Evolutionary conservation across 1,140 invertebrate species (phyloP), one percentile per base, ranked within the genome.

Genomic region (Phymorhynchus buccinoides): DNA sequence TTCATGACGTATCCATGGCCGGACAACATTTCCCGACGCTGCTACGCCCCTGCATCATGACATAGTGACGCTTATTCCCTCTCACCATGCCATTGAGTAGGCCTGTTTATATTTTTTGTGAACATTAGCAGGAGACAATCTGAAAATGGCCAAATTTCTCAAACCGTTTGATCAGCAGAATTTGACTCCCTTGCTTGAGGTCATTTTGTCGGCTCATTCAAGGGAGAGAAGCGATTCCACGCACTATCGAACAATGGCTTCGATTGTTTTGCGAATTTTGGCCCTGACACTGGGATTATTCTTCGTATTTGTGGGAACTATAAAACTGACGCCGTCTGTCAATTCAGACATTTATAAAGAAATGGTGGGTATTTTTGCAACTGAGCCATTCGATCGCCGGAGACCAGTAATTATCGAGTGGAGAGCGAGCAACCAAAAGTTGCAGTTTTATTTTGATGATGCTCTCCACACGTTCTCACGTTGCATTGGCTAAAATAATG

Each of bases 271-370:
- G 82, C 97, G 96, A 93, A 97, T 97, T 92, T 94, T 99, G 84
- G 98, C 97, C 18, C 94, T 99, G 86, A 95, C 98, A 44, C 94
- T 99, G 88, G 98, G 98, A 80, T 95, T 99, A 87, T 99, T 99
- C 94, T 99, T 99, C 93, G 96, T 99, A 89, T 98, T 99, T 93
- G 96, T 98, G 85, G 98, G 98, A 75, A 96, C 96, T 35, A 96
- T 98, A 90, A 99, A 99, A 95, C 94, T 99, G 80, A 97, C 97
- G 85, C 97, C 97, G 86, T 95, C 96, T 87, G 96, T 99, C 84
- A 98, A 97, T 90, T 97, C 97, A 94, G 98, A 99, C 93, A 95
- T 99, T 81, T 97, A 99, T 93, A 98, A 97, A 95, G 98, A 99
- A 95, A 95, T 99, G 96, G 98, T 99, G 94, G 96, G 96, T 94